phyloP scores from a whole-genome alignment of 2,888 invertebrate genomes.

The Tipula confusa region DNA sequence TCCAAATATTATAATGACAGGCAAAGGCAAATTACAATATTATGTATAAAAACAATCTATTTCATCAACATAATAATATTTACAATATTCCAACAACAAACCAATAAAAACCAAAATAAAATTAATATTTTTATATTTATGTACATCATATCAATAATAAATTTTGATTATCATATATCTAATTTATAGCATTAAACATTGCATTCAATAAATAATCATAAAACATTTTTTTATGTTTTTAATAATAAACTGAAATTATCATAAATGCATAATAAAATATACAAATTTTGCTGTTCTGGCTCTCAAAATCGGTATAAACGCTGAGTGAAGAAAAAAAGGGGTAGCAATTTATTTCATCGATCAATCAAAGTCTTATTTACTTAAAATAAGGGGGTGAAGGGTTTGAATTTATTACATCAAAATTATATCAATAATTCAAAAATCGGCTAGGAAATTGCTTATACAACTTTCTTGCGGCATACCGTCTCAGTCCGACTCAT shows the following conservation, averaged over 20 bases:
- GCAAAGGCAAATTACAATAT: not conserved
- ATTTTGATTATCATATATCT: constrained; percentile 3
- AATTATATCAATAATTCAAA: constrained; percentile 25
- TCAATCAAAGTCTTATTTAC: constrained; percentile 6
- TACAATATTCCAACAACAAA: not conserved
- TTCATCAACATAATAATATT: not conserved
- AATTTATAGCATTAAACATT: not conserved
- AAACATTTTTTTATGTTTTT: not conserved
- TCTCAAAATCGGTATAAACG: not conserved
- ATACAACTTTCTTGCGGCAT: not conserved
- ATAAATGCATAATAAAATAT: not conserved
- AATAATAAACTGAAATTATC: not conserved
- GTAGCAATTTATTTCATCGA: constrained; percentile 16
- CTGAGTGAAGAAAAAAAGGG: not conserved
- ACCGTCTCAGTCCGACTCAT: not conserved
- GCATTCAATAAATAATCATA: constrained; percentile 1
- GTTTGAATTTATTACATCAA: not conserved
- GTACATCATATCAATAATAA: not conserved
- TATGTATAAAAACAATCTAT: not conserved
- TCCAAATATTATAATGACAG: not conserved
- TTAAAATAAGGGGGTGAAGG: not conserved
- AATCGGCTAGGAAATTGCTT: not conserved
- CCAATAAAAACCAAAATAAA: not conserved
- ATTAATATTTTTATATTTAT: not conserved
- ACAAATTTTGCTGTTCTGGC: not conserved